phyloP scores from a whole-genome alignment of 2,797 vertebrate genomes.

The Gallinago nigripennis region DNA sequence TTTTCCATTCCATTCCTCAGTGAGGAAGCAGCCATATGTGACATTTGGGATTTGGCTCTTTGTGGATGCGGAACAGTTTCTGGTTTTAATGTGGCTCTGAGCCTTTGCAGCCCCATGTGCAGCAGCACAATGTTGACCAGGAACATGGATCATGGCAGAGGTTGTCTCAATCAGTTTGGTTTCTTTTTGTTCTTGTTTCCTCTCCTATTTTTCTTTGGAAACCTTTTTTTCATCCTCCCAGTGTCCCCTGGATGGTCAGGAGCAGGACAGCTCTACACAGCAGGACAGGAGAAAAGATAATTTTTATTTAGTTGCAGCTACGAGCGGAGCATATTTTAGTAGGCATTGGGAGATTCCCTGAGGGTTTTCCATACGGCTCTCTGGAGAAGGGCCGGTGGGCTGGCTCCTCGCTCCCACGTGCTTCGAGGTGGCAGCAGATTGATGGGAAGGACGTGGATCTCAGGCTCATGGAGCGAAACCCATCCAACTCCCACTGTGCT shows the following conservation, averaged over 20 bases:
- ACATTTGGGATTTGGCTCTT: background rate
- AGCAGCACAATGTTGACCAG: background rate
- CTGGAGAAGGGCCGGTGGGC: background rate
- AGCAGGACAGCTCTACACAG: background rate
- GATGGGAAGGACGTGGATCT: background rate
- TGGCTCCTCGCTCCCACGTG: background rate
- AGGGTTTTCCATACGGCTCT: background rate
- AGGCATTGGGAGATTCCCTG: background rate
- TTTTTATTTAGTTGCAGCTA: background rate
- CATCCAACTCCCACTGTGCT: fast-evolving
- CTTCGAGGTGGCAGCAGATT: fast-evolving
- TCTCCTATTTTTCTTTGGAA: background rate
- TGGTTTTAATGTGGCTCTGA: background rate
- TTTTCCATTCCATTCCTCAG: background rate
- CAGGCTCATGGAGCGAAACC: background rate
- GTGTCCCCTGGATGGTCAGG: background rate
- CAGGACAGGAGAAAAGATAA: background rate
- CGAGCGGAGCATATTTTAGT: background rate
- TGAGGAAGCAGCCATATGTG: background rate
- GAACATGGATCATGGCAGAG: background rate
- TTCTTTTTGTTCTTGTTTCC: background rate
- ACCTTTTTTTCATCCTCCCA: background rate
- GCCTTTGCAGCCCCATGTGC: background rate
- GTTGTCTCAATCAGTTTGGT: background rate
- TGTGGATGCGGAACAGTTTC: background rate